phyloP scores from a whole-genome alignment of 2,797 vertebrate species.

The Cossypha caffra region DNA sequence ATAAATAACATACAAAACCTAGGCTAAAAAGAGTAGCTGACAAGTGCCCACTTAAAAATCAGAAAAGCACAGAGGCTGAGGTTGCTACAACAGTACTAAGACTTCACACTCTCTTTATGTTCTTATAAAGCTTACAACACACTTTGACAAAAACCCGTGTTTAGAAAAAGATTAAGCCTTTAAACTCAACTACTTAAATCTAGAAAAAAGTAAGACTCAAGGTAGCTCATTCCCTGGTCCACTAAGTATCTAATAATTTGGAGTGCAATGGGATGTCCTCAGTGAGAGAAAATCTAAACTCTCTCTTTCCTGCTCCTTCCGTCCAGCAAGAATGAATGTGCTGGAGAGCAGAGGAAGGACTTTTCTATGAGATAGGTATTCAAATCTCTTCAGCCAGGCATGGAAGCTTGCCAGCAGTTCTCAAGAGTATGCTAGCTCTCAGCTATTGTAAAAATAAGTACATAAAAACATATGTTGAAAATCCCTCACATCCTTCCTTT shows the following conservation, averaged over 20 bases:
- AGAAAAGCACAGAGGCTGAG: background rate
- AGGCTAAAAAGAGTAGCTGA: background rate
- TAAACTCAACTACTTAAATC: background rate
- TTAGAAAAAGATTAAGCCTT: background rate
- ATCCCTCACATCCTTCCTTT: constrained; percentile 14
- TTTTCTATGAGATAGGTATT: background rate
- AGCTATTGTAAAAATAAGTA: background rate
- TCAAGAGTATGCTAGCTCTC: background rate
- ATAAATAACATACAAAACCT: background rate
- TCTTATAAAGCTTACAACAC: background rate
- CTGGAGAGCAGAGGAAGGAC: too few species aligned
- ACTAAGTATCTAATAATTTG: background rate
- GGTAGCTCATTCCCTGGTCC: background rate
- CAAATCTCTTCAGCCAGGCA: background rate
- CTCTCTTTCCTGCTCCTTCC: background rate
- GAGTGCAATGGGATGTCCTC: background rate
- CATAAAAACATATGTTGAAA: background rate
- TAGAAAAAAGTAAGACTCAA: background rate
- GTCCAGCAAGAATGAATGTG: background rate
- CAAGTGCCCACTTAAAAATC: background rate
- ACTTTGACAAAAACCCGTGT: background rate
- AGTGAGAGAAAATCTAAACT: background rate
- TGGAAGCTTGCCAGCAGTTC: background rate
- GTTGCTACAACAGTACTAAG: background rate
- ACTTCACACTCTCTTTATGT: background rate